Evolutionary conservation across 2,888 invertebrate genomes (phyloP), one percentile per base, ranked within the genome.

Genomic region (Andrena dorsata): DNA sequence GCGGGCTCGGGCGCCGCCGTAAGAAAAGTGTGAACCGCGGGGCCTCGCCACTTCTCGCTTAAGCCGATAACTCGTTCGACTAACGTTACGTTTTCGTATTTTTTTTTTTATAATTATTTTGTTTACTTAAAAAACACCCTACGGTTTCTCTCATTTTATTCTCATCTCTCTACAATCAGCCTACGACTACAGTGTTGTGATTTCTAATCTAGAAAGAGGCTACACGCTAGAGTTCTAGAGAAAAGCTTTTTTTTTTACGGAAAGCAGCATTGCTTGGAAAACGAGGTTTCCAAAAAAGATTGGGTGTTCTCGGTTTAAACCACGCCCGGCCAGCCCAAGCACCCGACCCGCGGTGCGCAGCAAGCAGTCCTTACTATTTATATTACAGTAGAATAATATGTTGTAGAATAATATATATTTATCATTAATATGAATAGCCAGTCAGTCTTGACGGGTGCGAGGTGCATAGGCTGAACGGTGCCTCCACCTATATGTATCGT

Each of bases 361-460:
- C 92, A 92, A 92, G 92, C 92, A 91, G 89, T 90, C 90, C 91
- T 92, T 90, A 91, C 90, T 91, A 91, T 90, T 80, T 91, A 91
- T 91, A 91, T 91, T 92, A 92, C 85, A 83, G 86, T 88, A 86
- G 82, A 56, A 88, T 89, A 86, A 84, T 86, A 86, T 88, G 87
- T 88, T 86, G 89, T 89, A 88, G 87, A 90, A 86, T 89, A 90
- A 88, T 88, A 88, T 85, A 87, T 89, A 89, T 90, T 86, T 86
- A 89, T 90, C 86, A 88, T 91, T 86, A 90, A 90, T 92, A 92
- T 90, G 91, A 92, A 91, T 91, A 92, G 91, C 92, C 92, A 92
- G 92, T 93, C 93, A 92, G 92, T 93, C 92, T 92, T 92, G 92
- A 90, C 91, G 92, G 92, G 92, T 90, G 85, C 91, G 84, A 89